Conservation (phyloP, 1,140 invertebrate genomes). For the Aphelinus atriplicis region DNA sequence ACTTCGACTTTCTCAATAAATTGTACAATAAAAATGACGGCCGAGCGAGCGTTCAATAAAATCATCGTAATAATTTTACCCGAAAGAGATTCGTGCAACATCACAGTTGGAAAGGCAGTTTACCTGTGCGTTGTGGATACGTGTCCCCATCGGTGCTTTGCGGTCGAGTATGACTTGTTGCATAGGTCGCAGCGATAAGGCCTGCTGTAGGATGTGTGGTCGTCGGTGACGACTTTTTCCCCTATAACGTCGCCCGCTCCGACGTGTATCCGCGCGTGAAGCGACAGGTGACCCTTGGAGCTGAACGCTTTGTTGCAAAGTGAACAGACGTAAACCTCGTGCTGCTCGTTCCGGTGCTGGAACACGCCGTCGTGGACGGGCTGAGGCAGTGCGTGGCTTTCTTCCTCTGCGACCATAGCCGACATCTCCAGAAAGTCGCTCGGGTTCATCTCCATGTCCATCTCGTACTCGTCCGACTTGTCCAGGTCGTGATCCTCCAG, state of each 20-base stretch:
- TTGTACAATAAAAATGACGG: no score
- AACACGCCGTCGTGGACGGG: conserved; percentile 38
- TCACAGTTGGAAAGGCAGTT: neutral
- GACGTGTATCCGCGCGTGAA: conserved; percentile 66
- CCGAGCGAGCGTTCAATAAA: no score
- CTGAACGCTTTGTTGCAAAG: conserved; percentile 67
- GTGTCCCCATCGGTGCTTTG: conserved; percentile 69
- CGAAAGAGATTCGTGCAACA: neutral
- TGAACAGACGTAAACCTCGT: conserved; percentile 65
- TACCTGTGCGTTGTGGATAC: conserved; percentile 65
- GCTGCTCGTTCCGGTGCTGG: conserved; percentile 61
- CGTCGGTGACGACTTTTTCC: conserved; percentile 64
- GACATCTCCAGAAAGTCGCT: conserved; percentile 52
- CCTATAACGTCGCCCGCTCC: conserved; percentile 63
- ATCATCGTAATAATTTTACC: no score
- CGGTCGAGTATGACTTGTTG: conserved; percentile 67
- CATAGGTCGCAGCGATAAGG: conserved; percentile 68
- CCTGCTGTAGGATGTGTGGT: conserved; percentile 65
- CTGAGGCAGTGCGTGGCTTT: neutral
- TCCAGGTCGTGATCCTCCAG: conserved; percentile 56
- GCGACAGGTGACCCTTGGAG: conserved; percentile 66
- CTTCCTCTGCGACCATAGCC: conserved; percentile 34
- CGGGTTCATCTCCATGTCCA: conserved; percentile 66
- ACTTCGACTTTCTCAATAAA: no score
- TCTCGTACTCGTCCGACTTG: conserved; percentile 63